Percentiles rank a stretch among this genome's conserved stretches.
These are phyloP conservation scores for Ennomos quercinarius DNA, from an alignment of 2,888 invertebrate species.

Conservation along the genomic window DNA sequence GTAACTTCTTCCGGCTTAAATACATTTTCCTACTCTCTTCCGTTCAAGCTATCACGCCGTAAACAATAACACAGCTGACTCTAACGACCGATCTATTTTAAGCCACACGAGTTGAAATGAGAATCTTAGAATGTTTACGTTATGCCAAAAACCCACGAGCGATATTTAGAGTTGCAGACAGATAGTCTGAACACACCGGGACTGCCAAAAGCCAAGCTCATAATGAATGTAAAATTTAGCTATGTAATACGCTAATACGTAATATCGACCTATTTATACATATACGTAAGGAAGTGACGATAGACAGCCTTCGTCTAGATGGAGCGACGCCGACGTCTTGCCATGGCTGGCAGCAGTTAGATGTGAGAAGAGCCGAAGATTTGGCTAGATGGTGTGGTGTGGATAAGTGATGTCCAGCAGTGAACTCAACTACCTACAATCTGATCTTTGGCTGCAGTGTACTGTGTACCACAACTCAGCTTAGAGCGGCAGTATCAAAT, in stretches of 20 bases:
- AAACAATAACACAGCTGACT: constrained; percentile 13
- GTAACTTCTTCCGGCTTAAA: no score
- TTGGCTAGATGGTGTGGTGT: not conserved
- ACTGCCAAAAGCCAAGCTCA: constrained; percentile 31
- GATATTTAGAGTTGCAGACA: constrained; percentile 43
- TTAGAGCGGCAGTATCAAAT: no score
- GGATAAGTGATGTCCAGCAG: not conserved
- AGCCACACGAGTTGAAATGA: constrained; percentile 4
- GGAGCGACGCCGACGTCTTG: no score
- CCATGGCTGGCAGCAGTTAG: no score
- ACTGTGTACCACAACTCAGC: no score
- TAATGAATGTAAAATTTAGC: constrained; percentile 6
- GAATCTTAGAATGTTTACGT: constrained; percentile 17
- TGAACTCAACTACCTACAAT: not conserved
- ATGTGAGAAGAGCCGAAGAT: no score
- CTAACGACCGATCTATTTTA: constrained; percentile 27
- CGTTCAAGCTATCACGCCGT: no score
- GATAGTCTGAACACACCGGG: constrained; percentile 40
- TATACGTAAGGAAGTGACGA: no score
- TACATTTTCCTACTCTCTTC: no score
- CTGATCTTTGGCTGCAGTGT: no score
- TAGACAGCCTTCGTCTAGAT: no score
- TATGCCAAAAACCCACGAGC: constrained; percentile 47
- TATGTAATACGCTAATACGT: constrained; percentile 3
- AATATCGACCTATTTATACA: no score